Evolutionary conservation across 1,140 invertebrate genomes (phyloP), one percentile per base, ranked within the genome.

Genomic region (Apis laboriosa): DNA sequence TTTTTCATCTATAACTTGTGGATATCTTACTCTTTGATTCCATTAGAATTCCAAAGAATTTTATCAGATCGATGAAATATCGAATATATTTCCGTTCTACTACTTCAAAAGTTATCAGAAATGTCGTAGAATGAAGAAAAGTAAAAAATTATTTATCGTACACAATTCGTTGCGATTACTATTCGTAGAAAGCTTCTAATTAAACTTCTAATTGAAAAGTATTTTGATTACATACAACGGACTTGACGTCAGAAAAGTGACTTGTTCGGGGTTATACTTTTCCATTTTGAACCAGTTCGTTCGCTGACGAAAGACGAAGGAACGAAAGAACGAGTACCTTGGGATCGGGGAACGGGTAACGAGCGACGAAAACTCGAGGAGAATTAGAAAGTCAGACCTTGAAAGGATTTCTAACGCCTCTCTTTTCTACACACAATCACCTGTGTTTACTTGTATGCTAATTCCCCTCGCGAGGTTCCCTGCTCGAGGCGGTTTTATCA

Each of bases 301-400:
- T 53, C 9, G 19, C 76, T 24, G 3, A 34, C 34, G 24, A n/a
- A n/a, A 43, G 34, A 34, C 34, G 24, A n/a, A n/a, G 5, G 34
- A 43, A 43, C 0, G 34, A 43, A 43, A 1, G 34, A 43, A 43
- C 34, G 70, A 64, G 63, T 58, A 12, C 58, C 24, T 72, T 73
- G 51, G 68, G 51, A 56, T 15, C n/a, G 63, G 58, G 53, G 56
- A 84, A 80, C 68, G 28, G 28, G 67, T 58, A 83, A 77, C 55
- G 72, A 60, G 82, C 85, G 75, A 79, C 70, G 80, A 88, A 89
- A 89, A 72, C 60, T 77, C 49, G 21, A 51, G 21, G 55, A 55
- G 55, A 58, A 53, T 67, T 87, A 87, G 85, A 87, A 87, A 87
- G 85, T 75, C 64, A 19, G 19, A 71, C 56, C 55, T 68, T 56